Evolutionary conservation across 2,113 vertebrate genomes (phyloP), one percentile per base, ranked within the genome.

Genomic region (Hydrolagus affinis): DNA sequence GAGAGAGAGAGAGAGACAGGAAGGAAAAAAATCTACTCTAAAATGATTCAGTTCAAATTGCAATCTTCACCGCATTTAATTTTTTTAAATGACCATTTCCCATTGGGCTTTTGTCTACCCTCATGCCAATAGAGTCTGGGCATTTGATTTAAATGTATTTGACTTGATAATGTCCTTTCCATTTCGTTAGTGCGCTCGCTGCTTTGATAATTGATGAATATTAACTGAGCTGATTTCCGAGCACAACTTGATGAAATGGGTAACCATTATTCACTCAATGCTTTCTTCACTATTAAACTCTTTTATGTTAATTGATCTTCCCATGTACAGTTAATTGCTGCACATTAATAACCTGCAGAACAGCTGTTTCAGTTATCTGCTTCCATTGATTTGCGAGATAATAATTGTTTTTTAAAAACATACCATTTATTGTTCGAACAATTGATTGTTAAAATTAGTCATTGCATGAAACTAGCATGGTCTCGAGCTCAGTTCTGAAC

Each of bases 191-290:
- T 83, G 78, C 78, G 66, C 23, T 83, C 25, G 32, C 78, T 83
- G 62, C 78, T 83, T 68, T 66, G 60, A 68, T 68, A 83, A 83
- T 83, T 68, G 78, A 83, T 83, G 78, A 83, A 83, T 83, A 83
- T 28, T 32, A 83, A 83, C 78, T 30, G 78, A 66, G 60, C 32
- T 66, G 60, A 83, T 83, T 83, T 83, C 78, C 78, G 78, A 62
- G 60, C 62, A 83, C 78, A 83, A 83, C 25, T 19, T 68, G 25
- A 9, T 32, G 76, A 83, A 68, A 83, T 32, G 62, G 64, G 66
- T 19, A 83, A 64, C 25, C 60, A 66, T 66, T 64, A 68, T 68
- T 83, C 78, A 68, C 25, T 30, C 28, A 83, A 83, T 68, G 60
- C 6, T 83, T 83, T 66, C 66, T 83, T 83, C 60, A 83, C 78